Conservation (phyloP, 2,113 vertebrate genomes). For the Ifrita kowaldi region DNA sequence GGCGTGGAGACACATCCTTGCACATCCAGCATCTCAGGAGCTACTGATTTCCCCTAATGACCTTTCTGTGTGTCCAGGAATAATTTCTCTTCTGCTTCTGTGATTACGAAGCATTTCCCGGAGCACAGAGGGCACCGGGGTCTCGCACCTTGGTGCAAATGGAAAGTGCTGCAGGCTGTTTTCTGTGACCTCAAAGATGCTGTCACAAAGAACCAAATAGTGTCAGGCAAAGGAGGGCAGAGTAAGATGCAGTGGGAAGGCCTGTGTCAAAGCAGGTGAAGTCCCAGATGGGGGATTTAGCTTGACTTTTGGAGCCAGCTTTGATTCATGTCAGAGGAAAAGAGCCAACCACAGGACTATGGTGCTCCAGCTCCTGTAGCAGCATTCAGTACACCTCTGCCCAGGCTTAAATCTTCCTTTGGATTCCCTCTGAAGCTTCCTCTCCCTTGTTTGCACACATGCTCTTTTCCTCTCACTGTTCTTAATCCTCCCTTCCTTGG, state of each 20-base stretch:
- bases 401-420: background rate
- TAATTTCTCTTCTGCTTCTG: background rate
- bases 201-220: background rate
- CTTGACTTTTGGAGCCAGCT: background rate
- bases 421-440: background rate
- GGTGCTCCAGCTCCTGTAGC: background rate
- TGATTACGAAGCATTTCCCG: background rate
- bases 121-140: background rate
- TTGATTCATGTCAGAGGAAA: background rate
- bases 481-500: background rate
- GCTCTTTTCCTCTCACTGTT: background rate
- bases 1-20: background rate
- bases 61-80: background rate
- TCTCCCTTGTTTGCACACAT: background rate
- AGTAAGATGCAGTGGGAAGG: background rate
- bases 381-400: background rate
- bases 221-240: background rate
- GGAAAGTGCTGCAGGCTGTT: background rate
- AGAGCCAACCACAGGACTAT: background rate
- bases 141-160: background rate
- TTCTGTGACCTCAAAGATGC: background rate
- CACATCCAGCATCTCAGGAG: background rate
- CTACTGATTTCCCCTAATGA: background rate
- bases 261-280: background rate
- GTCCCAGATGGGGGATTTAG: background rate